Evolutionary conservation across 2,113 vertebrate genomes (phyloP), one percentile per base, ranked within the genome.

Genomic region (Zeus faber): DNA sequence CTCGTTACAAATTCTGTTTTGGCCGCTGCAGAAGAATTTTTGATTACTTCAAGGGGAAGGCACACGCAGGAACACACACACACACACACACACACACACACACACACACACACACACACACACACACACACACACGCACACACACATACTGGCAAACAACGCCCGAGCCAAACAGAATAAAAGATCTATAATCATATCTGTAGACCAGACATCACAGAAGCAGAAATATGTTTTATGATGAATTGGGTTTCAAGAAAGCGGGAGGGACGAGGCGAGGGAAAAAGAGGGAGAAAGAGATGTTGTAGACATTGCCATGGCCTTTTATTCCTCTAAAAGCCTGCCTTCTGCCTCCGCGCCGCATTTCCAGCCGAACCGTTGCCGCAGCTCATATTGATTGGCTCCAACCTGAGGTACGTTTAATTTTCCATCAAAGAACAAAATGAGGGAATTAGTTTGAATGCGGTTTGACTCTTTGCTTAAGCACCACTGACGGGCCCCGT

Each of bases 191-290:
- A 33, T 33, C 13, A 33, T 33, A 24, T 57, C 49, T 64, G 49
- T 62, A 58, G 47, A 50, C 40, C 46, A 43, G 54, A 74, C 65
- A 64, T 66, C 52, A 49, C 58, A 65, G 48, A 67, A 67, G 78
- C 70, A 65, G 67, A 66, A 78, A 76, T 74, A 67, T 67, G 56
- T 41, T 44, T 56, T 47, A 69, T 67, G 22, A 49, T 13, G 50
- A 50, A 65, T 59, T 55, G 31, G 49, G 44, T 10, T 47, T 9
- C 11, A 17, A 14, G 24, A 22, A 18, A 7, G 23, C 4, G 44
- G 27, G 24, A 16, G 45, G 17, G 46, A n/a, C 11, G 7, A 6
- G 11, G 7, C 16, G n/a, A 58, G 20, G 14, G 31, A 37, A 20
- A 22, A 16, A 60, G 29, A 18, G 18, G 40, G 49, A 1, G 6